Evolutionary conservation across 2,113 vertebrate genomes (phyloP), one percentile per base, ranked within the genome.

Genomic region (Phocoena phocoena): DNA sequence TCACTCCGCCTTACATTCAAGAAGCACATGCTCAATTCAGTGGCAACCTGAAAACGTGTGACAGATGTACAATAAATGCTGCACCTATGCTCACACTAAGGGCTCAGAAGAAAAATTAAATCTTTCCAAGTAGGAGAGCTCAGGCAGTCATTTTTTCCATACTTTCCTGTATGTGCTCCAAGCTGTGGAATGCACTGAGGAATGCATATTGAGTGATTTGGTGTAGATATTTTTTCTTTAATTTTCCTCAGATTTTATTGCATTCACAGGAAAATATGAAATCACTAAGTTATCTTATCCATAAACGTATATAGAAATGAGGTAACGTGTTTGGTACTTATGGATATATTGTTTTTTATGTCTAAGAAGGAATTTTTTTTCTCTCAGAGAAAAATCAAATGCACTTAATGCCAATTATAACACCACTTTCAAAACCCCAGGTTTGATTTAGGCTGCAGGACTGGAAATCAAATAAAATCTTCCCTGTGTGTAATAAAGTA

Each of bases 101-200:
- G 60, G 53, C 96, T 97, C 89, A 41, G 68, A 95, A 96, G 96
- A 87, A 97, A 97, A 96, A 97, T 93, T 65, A 95, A 95, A 96
- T 76, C 55, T 90, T 95, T 96, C 91, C 77, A 94, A 96, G 88
- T 90, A 55, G 77, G 77, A 96, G 38, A 89, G 50, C 62, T 44
- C 53, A 88, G 33, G 76, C 38, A 67, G 86, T 97, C 93, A 98
- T 36, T 95, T 94, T 97, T 97, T 95, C 98, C 97, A 95, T 90
- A 36, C 79, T 84, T 95, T 62, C 28, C 90, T 81, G 5, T 82
- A 84, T 95, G 76, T 81, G 82, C 60, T 95, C 44, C 83, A 93
- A 60, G n/a, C 80, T 88, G 33, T 97, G 96, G 97, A 97, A 97
- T 96, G 94, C 77, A 65, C 77, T 41, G 17, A 97, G 92, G 95